Conservation (phyloP, 2,113 vertebrate species). For the Megaceryle torquata region DNA sequence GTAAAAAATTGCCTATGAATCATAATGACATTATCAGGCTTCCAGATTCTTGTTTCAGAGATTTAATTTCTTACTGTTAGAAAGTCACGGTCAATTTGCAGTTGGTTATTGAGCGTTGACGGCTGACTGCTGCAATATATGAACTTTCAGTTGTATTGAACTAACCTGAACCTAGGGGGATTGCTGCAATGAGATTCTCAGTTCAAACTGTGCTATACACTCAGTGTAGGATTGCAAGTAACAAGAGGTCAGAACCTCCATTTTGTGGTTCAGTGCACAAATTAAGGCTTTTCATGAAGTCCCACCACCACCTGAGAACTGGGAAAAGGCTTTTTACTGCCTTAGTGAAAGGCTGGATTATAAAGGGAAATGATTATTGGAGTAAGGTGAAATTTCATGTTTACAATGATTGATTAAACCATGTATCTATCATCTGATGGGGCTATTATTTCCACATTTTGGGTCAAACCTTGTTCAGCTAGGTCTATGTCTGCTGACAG, state of each 20-base stretch:
- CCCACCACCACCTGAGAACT: constrained; percentile 17
- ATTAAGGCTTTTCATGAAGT: constrained; percentile 44
- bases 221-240: constrained; percentile 18
- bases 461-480: neutral
- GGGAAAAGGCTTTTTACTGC: constrained; percentile 17
- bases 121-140: neutral
- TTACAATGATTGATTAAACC: constrained; percentile 4
- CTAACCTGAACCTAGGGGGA: neutral
- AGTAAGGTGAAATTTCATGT: constrained; percentile 10
- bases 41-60: neutral
- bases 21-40: neutral
- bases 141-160: constrained; percentile 14
- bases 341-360: neutral
- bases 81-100: constrained; percentile 28
- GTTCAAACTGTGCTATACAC: neutral
- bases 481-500: neutral
- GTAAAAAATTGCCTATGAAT: neutral
- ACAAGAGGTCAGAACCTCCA: constrained; percentile 42
- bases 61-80: constrained; percentile 30
- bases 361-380: neutral
- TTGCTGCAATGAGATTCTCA: neutral
- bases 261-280: constrained; percentile 56
- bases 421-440: neutral
- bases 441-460: constrained; percentile 7
- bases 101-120: constrained; percentile 8